Evolutionary conservation across 2,888 invertebrate species (phyloP).

Genomic region (Rhingia campestris): DNA sequence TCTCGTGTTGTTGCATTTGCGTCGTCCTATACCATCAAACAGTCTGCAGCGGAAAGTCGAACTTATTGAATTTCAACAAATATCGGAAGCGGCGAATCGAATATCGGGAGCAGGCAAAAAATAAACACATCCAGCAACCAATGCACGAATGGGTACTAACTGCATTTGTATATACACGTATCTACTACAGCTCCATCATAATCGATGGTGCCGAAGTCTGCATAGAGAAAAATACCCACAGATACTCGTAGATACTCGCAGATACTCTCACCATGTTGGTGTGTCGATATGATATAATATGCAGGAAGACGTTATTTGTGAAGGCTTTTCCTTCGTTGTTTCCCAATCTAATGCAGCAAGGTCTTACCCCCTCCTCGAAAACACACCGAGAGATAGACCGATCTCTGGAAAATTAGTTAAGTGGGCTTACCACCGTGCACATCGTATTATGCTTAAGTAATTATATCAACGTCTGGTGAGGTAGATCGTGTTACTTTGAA

Average conservation of each 20-base stretch:
- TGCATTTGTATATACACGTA: constrained; percentile 39
- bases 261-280: background rate
- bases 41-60: constrained; percentile 65
- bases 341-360: constrained; percentile 12
- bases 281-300: constrained; percentile 35
- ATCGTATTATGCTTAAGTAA: constrained; percentile 21
- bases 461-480: constrained; percentile 31
- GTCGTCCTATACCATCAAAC: background rate
- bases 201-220: constrained; percentile 18
- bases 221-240: background rate
- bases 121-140: constrained; percentile 9
- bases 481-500: constrained; percentile 56
- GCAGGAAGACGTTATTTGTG: constrained; percentile 49
- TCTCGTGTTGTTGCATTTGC: background rate
- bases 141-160: constrained; percentile 36
- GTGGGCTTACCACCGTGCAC: constrained; percentile 13
- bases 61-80: constrained; percentile 67
- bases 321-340: constrained; percentile 37
- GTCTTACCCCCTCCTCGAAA: constrained; percentile 29
- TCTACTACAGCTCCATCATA: constrained; percentile 33
- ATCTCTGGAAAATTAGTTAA: constrained; percentile 28
- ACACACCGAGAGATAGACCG: constrained; percentile 4
- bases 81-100: constrained; percentile 67
- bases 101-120: constrained; percentile 51
- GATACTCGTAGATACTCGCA: constrained; percentile 12